Evolutionary conservation across 2,113 vertebrate species (phyloP), one percentile per base, ranked within the genome.

Genomic region (Sigmodon hispidus): DNA sequence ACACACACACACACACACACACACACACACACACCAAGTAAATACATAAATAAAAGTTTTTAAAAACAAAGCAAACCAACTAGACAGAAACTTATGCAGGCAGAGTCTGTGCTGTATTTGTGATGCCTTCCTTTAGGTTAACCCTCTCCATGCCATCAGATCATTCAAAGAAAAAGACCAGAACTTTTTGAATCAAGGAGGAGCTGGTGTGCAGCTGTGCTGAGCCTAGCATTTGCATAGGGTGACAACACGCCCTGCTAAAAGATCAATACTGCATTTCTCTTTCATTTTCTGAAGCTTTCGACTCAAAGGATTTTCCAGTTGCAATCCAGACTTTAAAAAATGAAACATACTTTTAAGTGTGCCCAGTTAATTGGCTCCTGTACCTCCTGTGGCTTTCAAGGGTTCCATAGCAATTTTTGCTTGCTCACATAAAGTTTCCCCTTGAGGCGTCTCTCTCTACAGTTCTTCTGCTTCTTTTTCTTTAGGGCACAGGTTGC

Each of bases 361-460:
- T 70, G 34, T 65, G 50, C 34, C 55, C 7, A 50, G 57, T 86
- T 59, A 80, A 87, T 31, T 8, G 48, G 48, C 75, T 90, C 55
- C 55, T 21, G 34, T 0, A 83, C 52, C 34, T 91, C 45, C 70
- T 11, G 75, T 50, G 40, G 59, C 61, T 96, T 93, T 61, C 83
- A 69, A 50, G 67, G 75, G 86, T 93, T 92, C 80, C 57, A 2
- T 63, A 83, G 94, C 67, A 70, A 19, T 93, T 97, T 96, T 95
- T 94, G 94, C 94, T 96, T 95, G 89, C 72, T 95, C 69, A 89
- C 92, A 84, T 93, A 43, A 48, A 95, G 29, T 83, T 95, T 88
- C 67, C 8, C 89, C n/a, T 89, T 88, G 22, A 63, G 87, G 79
- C 70, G 12, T 83, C 2, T 48, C 45, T 92, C 36, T 69, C 43